A percentile compares a stretch with the other conserved stretches of the same genome.
phyloP scores from a whole-genome alignment of 1,140 invertebrate species.

The Drosophila prosaltans region DNA sequence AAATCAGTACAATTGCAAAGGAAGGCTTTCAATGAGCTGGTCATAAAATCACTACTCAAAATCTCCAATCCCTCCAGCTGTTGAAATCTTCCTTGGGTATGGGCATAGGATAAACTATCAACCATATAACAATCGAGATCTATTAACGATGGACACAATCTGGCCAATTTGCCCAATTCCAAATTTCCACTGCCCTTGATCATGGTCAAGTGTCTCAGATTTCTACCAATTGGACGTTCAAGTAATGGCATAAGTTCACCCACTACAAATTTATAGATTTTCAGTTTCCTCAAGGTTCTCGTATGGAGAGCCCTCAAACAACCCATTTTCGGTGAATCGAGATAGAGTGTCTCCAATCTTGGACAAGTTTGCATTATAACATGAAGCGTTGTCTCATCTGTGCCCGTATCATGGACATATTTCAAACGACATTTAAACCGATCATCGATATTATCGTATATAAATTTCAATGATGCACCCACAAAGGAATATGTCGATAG shows the following conservation, averaged over 20 bases:
- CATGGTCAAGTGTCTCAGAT: constrained; percentile 86
- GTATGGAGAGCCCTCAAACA: constrained; percentile 84
- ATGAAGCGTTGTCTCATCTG: constrained; percentile 84
- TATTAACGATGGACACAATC: constrained; percentile 85
- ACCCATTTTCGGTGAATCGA: constrained; percentile 85
- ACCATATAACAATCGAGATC: constrained; percentile 87
- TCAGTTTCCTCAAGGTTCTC: constrained; percentile 84
- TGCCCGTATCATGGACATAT: constrained; percentile 86
- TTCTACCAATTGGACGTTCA: constrained; percentile 84
- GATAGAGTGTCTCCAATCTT: constrained; percentile 85
- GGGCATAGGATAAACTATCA: constrained; percentile 84
- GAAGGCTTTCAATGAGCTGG: constrained; percentile 85
- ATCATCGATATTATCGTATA: constrained; percentile 84
- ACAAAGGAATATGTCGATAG: constrained; percentile 87
- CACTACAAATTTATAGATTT: constrained; percentile 86
- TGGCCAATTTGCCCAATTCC: constrained; percentile 85
- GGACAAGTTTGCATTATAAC: constrained; percentile 86
- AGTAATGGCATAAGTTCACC: constrained; percentile 85
- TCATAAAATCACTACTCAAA: constrained; percentile 85
- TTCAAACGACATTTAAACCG: constrained; percentile 85
- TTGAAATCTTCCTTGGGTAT: constrained; percentile 85
- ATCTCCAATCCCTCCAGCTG: constrained; percentile 86
- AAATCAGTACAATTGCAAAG: constrained; percentile 85
- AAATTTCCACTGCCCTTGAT: constrained; percentile 85
- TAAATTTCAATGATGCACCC: constrained; percentile 85